Evolutionary conservation across 2,113 vertebrate species (phyloP).

Genomic region (Acanthochromis polyacanthus): DNA sequence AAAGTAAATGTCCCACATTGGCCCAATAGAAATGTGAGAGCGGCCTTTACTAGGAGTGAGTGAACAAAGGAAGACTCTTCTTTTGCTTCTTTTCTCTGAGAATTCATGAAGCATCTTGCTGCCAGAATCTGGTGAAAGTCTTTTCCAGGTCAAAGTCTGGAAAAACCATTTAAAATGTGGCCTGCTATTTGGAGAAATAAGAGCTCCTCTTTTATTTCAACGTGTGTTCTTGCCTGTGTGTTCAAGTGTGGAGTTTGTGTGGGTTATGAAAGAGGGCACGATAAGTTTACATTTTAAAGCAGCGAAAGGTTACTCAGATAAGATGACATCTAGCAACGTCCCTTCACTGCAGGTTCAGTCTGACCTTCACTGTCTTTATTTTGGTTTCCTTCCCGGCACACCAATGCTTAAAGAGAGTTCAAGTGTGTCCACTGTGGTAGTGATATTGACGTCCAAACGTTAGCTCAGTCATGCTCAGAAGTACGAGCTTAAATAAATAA

Average conservation of each 20-base stretch:
- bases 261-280: neutral
- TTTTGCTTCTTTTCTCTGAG: slow-evolving; percentile 49
- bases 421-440: neutral
- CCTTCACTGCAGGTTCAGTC: neutral
- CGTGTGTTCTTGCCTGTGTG: slow-evolving; percentile 24
- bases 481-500: slow-evolving; percentile 21
- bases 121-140: slow-evolving; percentile 69
- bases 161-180: slow-evolving; percentile 68
- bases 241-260: slow-evolving; percentile 25
- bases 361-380: slow-evolving; percentile 4
- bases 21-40: slow-evolving; percentile 42
- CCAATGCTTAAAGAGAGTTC: neutral
- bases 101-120: slow-evolving; percentile 46
- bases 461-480: neutral
- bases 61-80: slow-evolving; percentile 37
- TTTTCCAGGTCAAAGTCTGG: slow-evolving; percentile 73
- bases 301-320: slow-evolving; percentile 34
- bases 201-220: slow-evolving; percentile 40
- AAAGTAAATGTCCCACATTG: slow-evolving; percentile 28
- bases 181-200: slow-evolving; percentile 67
- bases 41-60: slow-evolving; percentile 15
- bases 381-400: neutral
- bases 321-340: slow-evolving; percentile 32
- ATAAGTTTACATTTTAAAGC: slow-evolving; percentile 10
- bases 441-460: slow-evolving; percentile 1